A percentile compares a stretch with the other conserved stretches of the same genome.
These are phyloP conservation scores for Pseudorectes ferrugineus DNA, from an alignment of 2,113 vertebrate species.

Conservation along the genomic window DNA sequence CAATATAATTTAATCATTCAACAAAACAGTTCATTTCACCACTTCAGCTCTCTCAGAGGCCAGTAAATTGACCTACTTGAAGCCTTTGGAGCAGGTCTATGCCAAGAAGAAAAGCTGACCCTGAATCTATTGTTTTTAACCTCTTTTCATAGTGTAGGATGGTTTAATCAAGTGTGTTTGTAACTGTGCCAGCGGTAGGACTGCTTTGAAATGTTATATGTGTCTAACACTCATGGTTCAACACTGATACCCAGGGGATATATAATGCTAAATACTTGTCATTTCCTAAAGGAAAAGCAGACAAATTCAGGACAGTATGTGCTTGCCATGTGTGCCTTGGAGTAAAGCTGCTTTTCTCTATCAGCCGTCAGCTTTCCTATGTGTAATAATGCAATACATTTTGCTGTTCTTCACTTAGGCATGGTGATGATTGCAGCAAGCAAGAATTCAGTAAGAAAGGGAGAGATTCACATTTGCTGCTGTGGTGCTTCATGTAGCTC, in stretches of 20 bases:
- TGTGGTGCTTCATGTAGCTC: not conserved
- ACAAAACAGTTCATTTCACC: not conserved
- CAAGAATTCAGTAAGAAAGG: not conserved
- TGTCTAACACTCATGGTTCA: not conserved
- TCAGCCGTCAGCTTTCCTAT: not conserved
- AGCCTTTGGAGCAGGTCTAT: not conserved
- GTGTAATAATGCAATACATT: not conserved
- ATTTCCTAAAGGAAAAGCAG: slow-evolving; percentile 13
- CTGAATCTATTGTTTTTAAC: not conserved
- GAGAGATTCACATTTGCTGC: not conserved
- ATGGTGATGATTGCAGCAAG: not conserved
- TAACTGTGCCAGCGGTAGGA: not conserved
- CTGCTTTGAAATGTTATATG: slow-evolving; percentile 22
- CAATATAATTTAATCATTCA: not conserved
- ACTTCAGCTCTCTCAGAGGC: not conserved
- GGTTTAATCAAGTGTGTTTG: slow-evolving; percentile 3
- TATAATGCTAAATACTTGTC: not conserved
- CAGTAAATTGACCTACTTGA: not conserved
- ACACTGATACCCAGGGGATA: not conserved
- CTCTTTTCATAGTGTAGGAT: not conserved
- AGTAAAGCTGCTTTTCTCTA: not conserved
- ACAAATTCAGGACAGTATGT: slow-evolving; percentile 2
- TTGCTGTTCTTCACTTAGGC: not conserved
- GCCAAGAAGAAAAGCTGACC: not conserved
- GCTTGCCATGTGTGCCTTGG: slow-evolving; percentile 23